Percentiles rank a stretch among this genome's conserved stretches.
These are phyloP conservation scores for Montifringilla adamsi DNA, from an alignment of 2,113 vertebrate genomes.

Conservation along the genomic window DNA sequence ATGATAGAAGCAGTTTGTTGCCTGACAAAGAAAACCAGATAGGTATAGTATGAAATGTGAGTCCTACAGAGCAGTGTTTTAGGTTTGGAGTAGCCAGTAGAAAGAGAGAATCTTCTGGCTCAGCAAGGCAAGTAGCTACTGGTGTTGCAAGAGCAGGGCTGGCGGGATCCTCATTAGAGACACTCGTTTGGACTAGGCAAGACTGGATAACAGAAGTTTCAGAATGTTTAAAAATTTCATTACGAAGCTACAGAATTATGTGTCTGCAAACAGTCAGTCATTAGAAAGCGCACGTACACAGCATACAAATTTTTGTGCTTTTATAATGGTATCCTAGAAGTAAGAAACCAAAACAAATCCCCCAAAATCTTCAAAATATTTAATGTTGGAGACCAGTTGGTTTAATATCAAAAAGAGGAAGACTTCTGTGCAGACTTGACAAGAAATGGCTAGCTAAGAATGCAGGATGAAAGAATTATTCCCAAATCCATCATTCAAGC, in stretches of 20 bases:
- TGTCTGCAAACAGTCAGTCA: neutral
- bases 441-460: neutral
- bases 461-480: neutral
- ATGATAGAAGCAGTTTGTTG: neutral
- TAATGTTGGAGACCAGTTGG: neutral
- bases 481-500: neutral
- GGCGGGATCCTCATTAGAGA: neutral
- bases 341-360: neutral
- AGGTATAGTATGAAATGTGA: rapidly evolving
- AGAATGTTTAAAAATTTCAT: neutral
- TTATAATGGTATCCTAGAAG: neutral
- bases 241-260: neutral
- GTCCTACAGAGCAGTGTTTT: neutral
- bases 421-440: neutral
- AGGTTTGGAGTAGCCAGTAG: neutral
- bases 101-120: neutral
- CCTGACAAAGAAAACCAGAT: neutral
- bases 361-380: neutral
- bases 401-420: neutral
- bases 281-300: rapidly evolving
- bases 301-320: rapidly evolving
- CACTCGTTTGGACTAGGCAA: rapidly evolving
- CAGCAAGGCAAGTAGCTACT: neutral
- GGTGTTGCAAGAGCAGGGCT: neutral
- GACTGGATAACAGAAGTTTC: neutral